phyloP scores from a whole-genome alignment of 92 coral and sea anemone genomes.

The Zoanthus solanderi region DNA sequence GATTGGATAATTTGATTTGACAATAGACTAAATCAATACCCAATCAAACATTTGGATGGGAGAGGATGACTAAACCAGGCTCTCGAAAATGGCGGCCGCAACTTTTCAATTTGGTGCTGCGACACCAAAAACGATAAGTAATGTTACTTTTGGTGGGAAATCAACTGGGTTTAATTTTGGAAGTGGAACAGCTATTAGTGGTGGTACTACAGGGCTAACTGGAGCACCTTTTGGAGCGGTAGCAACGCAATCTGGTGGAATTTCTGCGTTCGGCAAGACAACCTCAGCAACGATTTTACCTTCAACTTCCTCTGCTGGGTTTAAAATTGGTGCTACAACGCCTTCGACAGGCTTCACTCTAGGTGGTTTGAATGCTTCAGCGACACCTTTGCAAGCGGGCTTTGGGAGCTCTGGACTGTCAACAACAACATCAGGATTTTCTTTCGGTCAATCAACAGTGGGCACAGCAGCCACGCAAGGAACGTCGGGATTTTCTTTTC shows the following conservation, averaged over 20 bases:
- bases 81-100: slow-evolving; percentile 44
- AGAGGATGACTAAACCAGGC: neutral
- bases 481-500: slow-evolving; percentile 17
- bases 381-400: slow-evolving; percentile 19
- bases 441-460: slow-evolving; percentile 27
- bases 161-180: slow-evolving; percentile 40
- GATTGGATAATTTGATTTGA: slow-evolving; percentile 16
- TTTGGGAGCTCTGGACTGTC: slow-evolving; percentile 5
- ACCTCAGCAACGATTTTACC: slow-evolving; percentile 7
- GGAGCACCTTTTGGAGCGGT: slow-evolving; percentile 40
- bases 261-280: slow-evolving; percentile 38
- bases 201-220: slow-evolving; percentile 10
- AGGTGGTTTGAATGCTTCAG: slow-evolving; percentile 33
- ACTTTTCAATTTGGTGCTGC: slow-evolving; percentile 50
- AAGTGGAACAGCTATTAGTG: slow-evolving; percentile 6
- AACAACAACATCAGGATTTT: neutral
- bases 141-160: slow-evolving; percentile 29
- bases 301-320: slow-evolving; percentile 25
- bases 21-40: neutral
- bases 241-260: slow-evolving; percentile 39
- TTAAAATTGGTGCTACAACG: slow-evolving; percentile 28
- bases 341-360: slow-evolving; percentile 19
- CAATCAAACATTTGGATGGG: slow-evolving; percentile 21
- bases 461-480: slow-evolving; percentile 9
- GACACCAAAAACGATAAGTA: slow-evolving; percentile 26